Evolutionary conservation across 2,888 invertebrate genomes (phyloP), one percentile per base, ranked within the genome.

Genomic region (Epistrophe eligans): DNA sequence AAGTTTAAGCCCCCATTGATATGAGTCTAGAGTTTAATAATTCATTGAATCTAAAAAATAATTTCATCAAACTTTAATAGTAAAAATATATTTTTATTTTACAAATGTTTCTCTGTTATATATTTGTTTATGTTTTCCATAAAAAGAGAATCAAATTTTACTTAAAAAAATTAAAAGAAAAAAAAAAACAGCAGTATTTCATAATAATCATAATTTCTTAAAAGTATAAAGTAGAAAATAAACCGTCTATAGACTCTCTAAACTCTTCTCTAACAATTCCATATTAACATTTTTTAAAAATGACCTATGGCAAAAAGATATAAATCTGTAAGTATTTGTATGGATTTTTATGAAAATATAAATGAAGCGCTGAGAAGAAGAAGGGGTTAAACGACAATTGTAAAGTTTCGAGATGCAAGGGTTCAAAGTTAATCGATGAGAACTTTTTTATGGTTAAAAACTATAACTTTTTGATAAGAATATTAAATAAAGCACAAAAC

Each of bases 201-300:
- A 79, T 73, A 50, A 58, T 66, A 70, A 50, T 66, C 58, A 80
- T 70, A 50, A 19, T 24, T 24, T 60, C 52, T 57, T 50, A 71
- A 45, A 71, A 64, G 19, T 66, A 77, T n/a, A 64, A 52, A 72
- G 35, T 38, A 50, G 38, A 70, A 55, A 43, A 17, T 66, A 62
- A 62, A 40, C 66, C 15, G 35, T 50, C 13, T 66, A 52, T 57
- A 32, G 45, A 50, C 72, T 45, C 50, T 55, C 24, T 62, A 50
- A 19, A 50, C 58, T 40, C 15, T 15, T 79, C 19, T n/a, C 15
- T 35, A 77, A 55, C 67, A 67, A 67, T 67, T 67, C 48, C 48
- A 50, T 50, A 35, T 17, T 10, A 57, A 71, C 55, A 50, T 50
- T 35, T 48, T 48, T 64, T 64, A 4, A 13, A 66, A 48, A 66